Base-by-base conservation (phyloP, 2,797 vertebrate genomes). In the Hippopotamyrus pictus region DNA sequence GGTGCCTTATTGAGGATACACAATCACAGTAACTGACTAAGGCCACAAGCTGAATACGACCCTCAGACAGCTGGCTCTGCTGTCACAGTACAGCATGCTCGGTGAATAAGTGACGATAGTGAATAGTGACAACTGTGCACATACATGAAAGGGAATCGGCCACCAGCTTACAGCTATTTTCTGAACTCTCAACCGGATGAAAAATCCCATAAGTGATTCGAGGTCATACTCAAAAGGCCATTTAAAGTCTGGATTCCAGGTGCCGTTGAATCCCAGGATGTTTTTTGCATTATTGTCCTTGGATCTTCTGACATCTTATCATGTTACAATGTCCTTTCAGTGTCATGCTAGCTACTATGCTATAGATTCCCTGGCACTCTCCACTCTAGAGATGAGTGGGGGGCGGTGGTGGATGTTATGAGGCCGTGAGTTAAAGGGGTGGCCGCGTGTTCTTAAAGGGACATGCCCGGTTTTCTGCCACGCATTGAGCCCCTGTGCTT, bases 251-350 rank as follows among this genome's bases (percentile, higher is more conserved):
- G 29, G 17, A 44, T 41, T 79, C 73, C 33, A 19, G 73, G 73
- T 79, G 33, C 37, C 17, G 7, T 79, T 76, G 2, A 76, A 41
- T 14, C 14, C 17, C 33, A 41, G 73, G 12, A 44, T 76, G 73
- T 19, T 12, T 79, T 79, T 79, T 79, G 73, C 37, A 65, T 25
- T 65, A 65, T 79, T 79, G 73, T 44, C 73, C 73, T 44, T 79
- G 73, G 37, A 41, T 79, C 33, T 44, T 19, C 33, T 76, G 69
- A 37, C 73, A 44, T 44, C 73, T 44, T 79, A 79, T 79, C 7
- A 44, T 54, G 12, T 44, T 22, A 65, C 54, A 59, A 94, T 19
- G 92, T 93, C 92, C 93, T 92, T 93, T 92, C 90, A 29, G 12
- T 79, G 88, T 89, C 37, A 79, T 44, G 37, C 37, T 79, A 89